Evolutionary conservation across 2,113 vertebrate species (phyloP), one percentile per base, ranked within the genome.

Genomic region (Cinclus cinclus): DNA sequence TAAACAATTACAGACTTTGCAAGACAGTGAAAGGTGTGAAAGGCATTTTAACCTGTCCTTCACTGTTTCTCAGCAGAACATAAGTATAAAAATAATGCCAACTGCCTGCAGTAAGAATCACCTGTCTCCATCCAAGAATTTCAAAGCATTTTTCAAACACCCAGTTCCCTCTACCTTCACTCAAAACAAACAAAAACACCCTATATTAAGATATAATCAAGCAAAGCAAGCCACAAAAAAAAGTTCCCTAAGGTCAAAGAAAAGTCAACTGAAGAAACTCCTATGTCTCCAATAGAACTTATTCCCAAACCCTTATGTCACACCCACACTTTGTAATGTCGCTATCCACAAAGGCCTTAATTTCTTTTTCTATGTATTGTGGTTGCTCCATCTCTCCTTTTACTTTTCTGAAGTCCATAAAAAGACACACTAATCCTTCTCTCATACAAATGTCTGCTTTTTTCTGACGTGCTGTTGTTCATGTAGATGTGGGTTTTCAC

Each of bases 1-100:
- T 92, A 94, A 97, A 93, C 2, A 11, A 95, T 96, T 94, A 95
- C 64, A 96, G 92, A 94, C 83, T 41, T 59, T 81, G 52, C 28
- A 90, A 94, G 13, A 42, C 59, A 70, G 30, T 7, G 23, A 89
- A 92, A 94, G 9, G 55, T 81, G 69, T 88, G 71, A 94, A 89
- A 85, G 47, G 27, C 4, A 0, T 93, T 90, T 95, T 88, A 74
- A 65, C 67, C 59, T 65, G 56, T 47, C 49, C n/a, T 93, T 77
- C 76, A 46, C 67, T 63, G 50, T 76, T 82, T 94, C 78, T 83
- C 42, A 50, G 70, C 44, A 84, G 82, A 87, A 52, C 7, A 8
- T 19, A 92, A 85, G 30, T 11, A 56, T 15, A 74, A 91, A 96
- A 94, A 76, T 31, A 1, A 55, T 83, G 78, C 70, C 35, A 83